Evolutionary conservation across 2,888 invertebrate genomes (phyloP).

Genomic region (Tuta absoluta): DNA sequence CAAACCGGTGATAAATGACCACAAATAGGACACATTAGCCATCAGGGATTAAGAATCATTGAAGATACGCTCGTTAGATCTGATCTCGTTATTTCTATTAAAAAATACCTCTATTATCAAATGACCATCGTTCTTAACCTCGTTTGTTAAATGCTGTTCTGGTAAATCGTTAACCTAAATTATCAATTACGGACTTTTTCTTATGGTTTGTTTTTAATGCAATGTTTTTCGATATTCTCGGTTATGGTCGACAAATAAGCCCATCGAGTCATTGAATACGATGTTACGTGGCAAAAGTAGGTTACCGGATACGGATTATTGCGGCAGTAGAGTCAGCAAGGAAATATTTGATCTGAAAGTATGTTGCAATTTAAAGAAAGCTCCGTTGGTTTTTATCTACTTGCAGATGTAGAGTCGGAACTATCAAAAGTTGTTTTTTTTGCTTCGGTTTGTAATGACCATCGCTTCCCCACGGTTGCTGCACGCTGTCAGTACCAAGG

Average conservation of each 20-base stretch:
- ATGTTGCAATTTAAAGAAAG: too few relatives aligned
- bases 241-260: neutral
- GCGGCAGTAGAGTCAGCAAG: conserved; percentile 9
- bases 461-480: neutral
- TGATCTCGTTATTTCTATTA: neutral
- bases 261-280: neutral
- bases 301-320: conserved; percentile 4
- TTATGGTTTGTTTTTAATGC: conserved; percentile 16
- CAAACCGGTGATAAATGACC: conserved; percentile 9
- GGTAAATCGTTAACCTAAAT: conserved; percentile 41
- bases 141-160: conserved; percentile 43
- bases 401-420: neutral
- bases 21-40: conserved; percentile 15
- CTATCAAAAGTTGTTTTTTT: neutral
- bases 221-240: neutral
- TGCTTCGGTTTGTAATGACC: neutral
- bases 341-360: neutral
- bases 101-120: conserved; percentile 33
- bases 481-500: conserved; percentile 11
- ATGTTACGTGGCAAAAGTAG: conserved; percentile 11
- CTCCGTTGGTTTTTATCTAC: too few relatives aligned
- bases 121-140: conserved; percentile 46
- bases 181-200: conserved; percentile 30
- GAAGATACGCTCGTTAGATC: neutral
- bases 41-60: neutral